Conservation (phyloP, 2,888 invertebrate genomes). For the Drosophila vallismaia region DNA sequence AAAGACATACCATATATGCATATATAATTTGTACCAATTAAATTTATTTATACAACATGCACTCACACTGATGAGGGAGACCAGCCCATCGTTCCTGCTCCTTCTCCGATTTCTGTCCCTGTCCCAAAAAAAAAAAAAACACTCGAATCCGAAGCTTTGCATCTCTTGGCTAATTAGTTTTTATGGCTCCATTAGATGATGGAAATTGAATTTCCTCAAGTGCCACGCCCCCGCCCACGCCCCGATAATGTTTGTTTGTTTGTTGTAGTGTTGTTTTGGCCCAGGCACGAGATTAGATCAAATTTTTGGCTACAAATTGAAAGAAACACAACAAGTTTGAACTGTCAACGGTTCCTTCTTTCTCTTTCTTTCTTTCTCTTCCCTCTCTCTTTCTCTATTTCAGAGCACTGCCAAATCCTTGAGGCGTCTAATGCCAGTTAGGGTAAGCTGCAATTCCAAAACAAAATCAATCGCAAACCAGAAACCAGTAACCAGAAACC, state of each 20-base stretch:
- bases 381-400: conserved; percentile 66
- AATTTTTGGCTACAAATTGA: conserved; percentile 45
- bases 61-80: conserved; percentile 37
- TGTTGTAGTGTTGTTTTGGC: conserved; percentile 38
- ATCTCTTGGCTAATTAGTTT: conserved; percentile 47
- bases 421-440: conserved; percentile 82
- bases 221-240: conserved; percentile 20
- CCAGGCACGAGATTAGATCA: conserved; percentile 33
- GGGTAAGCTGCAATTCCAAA: conserved; percentile 76
- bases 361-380: conserved; percentile 55
- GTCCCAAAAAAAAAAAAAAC: conserved; percentile 7
- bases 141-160: conserved; percentile 15
- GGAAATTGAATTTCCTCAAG: conserved; percentile 38
- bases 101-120: conserved; percentile 42
- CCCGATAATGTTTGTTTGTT: conserved; percentile 4
- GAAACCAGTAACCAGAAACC: conserved; percentile 45
- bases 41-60: conserved; percentile 57
- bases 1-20: conserved; percentile 38
- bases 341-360: conserved; percentile 65
- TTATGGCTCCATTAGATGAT: conserved; percentile 52
- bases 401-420: conserved; percentile 78
- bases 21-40: conserved; percentile 75
- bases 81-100: conserved; percentile 7
- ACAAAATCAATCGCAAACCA: conserved; percentile 39
- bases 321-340: conserved; percentile 61